Conservation (phyloP, 2,797 vertebrate genomes). For the Melanotaenia pygmaea region DNA sequence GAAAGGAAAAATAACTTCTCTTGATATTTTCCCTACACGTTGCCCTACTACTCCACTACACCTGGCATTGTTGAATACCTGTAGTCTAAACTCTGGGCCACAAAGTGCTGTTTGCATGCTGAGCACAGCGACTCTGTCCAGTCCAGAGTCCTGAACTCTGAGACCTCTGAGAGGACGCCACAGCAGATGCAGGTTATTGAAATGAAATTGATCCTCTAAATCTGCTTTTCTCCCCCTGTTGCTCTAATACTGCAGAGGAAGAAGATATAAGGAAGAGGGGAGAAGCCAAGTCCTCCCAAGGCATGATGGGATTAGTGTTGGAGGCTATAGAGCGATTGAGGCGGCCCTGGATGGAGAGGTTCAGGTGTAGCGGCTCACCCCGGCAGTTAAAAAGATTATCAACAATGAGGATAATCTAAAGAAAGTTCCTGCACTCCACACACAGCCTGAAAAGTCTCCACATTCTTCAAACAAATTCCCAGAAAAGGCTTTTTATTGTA, state of each 20-base stretch:
- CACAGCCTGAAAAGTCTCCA: slow-evolving; percentile 73
- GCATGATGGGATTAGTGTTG: slow-evolving; percentile 79
- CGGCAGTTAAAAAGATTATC: slow-evolving; percentile 87
- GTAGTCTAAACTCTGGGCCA: no score
- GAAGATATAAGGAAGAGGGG: slow-evolving; percentile 40
- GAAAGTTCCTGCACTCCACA: slow-evolving; percentile 79
- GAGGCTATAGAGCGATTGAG: slow-evolving; percentile 68
- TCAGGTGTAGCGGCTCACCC: slow-evolving; percentile 77
- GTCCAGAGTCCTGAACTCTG: slow-evolving; percentile 9
- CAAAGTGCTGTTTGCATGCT: no score
- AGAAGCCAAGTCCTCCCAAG: slow-evolving; percentile 50
- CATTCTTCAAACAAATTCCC: slow-evolving; percentile 83
- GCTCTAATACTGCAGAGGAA: slow-evolving; percentile 28
- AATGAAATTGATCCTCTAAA: slow-evolving; percentile 75
- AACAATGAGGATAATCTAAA: slow-evolving; percentile 83
- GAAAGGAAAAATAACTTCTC: no score
- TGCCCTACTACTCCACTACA: not conserved
- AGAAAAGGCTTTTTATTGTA: slow-evolving; percentile 88
- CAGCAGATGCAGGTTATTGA: slow-evolving; percentile 60
- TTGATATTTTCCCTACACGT: no score
- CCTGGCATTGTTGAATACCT: not conserved
- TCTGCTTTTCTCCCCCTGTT: slow-evolving; percentile 46
- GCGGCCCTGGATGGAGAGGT: slow-evolving; percentile 67
- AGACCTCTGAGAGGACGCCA: not conserved
- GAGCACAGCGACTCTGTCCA: not conserved